Evolutionary conservation across 1,140 invertebrate genomes (phyloP).

Genomic region (Rhopalosiphum maidis): DNA sequence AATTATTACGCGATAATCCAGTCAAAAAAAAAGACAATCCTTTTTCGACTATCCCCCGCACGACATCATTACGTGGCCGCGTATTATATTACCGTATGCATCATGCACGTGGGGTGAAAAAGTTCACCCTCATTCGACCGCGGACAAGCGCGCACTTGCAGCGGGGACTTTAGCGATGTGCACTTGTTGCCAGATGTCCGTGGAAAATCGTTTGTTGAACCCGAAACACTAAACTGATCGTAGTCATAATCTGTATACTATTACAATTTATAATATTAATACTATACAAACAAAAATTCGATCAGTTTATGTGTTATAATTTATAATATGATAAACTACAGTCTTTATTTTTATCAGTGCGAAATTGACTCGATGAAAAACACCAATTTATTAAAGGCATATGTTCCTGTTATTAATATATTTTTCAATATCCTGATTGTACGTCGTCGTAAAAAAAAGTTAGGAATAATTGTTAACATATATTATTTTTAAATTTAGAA

Average conservation of each 20-base stretch:
- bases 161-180: background rate
- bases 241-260: background rate
- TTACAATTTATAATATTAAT: background rate
- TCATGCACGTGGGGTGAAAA: background rate
- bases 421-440: background rate
- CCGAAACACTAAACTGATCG: background rate
- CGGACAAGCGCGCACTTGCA: background rate
- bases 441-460: too few species aligned
- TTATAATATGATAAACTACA: too few species aligned
- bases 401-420: background rate
- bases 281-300: background rate
- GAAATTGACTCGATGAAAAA: background rate
- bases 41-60: background rate
- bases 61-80: background rate
- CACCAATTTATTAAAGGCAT: background rate
- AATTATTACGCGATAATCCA: background rate
- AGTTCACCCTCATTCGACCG: background rate
- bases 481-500: too few species aligned
- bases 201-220: background rate
- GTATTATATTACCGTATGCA: background rate
- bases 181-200: constrained; percentile 41
- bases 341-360: background rate
- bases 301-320: background rate
- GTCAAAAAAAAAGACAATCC: background rate
- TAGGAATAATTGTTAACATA: too few species aligned